A percentile compares a stretch with the other conserved stretches of the same genome.
Conservation (phyloP, 1,140 invertebrate species). For the Calephelis virginiensis region DNA sequence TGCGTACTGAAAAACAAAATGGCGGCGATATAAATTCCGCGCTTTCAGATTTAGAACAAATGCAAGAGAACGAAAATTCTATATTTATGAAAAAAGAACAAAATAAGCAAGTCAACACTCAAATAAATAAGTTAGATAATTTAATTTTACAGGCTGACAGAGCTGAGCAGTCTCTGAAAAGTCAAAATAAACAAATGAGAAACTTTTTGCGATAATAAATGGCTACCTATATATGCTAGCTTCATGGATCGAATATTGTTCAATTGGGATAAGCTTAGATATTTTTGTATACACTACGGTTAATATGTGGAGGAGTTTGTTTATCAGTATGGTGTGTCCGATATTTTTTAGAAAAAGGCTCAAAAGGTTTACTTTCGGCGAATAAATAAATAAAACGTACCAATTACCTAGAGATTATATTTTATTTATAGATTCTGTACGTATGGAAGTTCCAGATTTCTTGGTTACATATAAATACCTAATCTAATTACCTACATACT, state of each 20-base stretch:
- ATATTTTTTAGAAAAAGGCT: too few species aligned
- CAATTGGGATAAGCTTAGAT: not conserved
- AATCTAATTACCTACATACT: too few species aligned
- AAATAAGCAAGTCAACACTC: conserved; percentile 79
- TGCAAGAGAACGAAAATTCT: conserved; percentile 55
- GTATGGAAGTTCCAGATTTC: too few species aligned
- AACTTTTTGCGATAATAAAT: conserved; percentile 80
- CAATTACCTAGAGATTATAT: too few species aligned
- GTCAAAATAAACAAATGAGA: conserved; percentile 87
- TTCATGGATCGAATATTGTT: not conserved
- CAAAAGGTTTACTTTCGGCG: too few species aligned
- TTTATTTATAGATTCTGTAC: too few species aligned
- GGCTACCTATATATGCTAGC: not conserved
- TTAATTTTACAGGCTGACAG: conserved; percentile 84
- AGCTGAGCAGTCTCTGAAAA: conserved; percentile 82
- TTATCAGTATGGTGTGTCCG: too few species aligned
- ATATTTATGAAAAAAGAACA: conserved; percentile 70
- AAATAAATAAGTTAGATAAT: conserved; percentile 82
- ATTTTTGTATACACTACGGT: too few species aligned
- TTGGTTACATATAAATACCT: too few species aligned
- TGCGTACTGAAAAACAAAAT: conserved; percentile 47
- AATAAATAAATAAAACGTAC: too few species aligned
- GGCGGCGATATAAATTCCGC: conserved; percentile 65
- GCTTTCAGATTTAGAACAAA: conserved; percentile 70
- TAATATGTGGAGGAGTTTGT: too few species aligned